These are phyloP conservation scores for Sebastes aleutianus DNA, from an alignment of 2,797 vertebrate genomes.

Conservation along the genomic window DNA sequence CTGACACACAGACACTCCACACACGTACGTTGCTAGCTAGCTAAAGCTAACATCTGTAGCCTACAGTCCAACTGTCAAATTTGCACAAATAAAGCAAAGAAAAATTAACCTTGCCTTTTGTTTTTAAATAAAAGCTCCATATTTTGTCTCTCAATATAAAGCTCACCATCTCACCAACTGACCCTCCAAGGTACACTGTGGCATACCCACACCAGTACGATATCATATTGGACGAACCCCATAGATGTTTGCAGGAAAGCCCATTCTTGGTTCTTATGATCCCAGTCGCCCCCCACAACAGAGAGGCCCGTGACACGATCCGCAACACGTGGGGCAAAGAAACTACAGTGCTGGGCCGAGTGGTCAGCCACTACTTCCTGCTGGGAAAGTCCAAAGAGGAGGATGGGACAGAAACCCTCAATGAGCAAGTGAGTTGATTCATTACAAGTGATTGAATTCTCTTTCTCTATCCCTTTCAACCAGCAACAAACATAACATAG, in stretches of 20 bases:
- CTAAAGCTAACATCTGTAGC: not conserved
- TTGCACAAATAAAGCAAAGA: not conserved
- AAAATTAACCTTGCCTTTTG: not conserved
- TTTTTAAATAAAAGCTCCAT: not conserved
- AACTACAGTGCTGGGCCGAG: not conserved
- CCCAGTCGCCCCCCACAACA: conserved; percentile 43
- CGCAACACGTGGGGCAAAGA: conserved; percentile 55
- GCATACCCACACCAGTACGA: conserved; percentile 37
- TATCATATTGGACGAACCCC: conserved; percentile 40
- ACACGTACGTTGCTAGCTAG: not conserved
- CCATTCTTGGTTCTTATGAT: conserved; percentile 63
- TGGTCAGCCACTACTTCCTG: conserved; percentile 55
- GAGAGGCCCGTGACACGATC: conserved; percentile 40
- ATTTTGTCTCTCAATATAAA: not conserved
- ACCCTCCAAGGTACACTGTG: conserved; percentile 21
- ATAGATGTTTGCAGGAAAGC: conserved; percentile 38
- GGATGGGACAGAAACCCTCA: not conserved
- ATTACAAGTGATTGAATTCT: not conserved
- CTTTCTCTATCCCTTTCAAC: not conserved
- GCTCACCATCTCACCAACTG: not conserved
- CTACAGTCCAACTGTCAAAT: not conserved
- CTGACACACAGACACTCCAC: not conserved
- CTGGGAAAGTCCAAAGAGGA: conserved; percentile 26
- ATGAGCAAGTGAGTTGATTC: conserved; percentile 40
- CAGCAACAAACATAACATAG: not conserved